A percentile compares a stretch with the other conserved stretches of the same genome.
These are phyloP conservation scores for Malurus elegans DNA, from an alignment of 2,113 vertebrate genomes.

Conservation along the genomic window DNA sequence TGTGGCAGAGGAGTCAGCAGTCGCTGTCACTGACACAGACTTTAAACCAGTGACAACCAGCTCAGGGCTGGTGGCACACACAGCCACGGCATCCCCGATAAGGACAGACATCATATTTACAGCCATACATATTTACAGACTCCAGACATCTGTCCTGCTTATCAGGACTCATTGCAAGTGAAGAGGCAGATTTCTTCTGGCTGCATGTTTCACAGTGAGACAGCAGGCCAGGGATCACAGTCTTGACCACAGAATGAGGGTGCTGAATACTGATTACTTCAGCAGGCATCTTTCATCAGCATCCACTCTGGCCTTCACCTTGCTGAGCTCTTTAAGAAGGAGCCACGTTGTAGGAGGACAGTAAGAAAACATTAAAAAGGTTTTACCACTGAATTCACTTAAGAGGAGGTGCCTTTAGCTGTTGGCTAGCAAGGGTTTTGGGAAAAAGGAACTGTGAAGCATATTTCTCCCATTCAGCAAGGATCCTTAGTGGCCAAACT, in stretches of 20 bases:
- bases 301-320: background rate
- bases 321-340: background rate
- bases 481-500: background rate
- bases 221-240: background rate
- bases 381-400: background rate
- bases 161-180: background rate
- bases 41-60: background rate
- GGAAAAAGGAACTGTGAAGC: background rate
- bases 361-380: background rate
- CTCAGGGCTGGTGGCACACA: rapidly evolving
- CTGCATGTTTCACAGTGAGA: background rate
- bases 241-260: background rate
- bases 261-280: background rate
- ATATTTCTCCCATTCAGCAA: background rate
- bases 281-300: background rate
- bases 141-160: background rate
- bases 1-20: background rate
- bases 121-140: no score
- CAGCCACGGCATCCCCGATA: rapidly evolving
- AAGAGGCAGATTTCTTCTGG: background rate
- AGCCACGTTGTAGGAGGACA: rapidly evolving
- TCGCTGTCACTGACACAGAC: rapidly evolving
- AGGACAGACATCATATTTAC: background rate
- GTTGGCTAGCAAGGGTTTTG: background rate
- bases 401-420: background rate